Percentiles rank a stretch among this genome's conserved stretches.
These are phyloP conservation scores for Tachypleus tridentatus DNA, from an alignment of 1,140 invertebrate genomes.

Conservation along the genomic window DNA sequence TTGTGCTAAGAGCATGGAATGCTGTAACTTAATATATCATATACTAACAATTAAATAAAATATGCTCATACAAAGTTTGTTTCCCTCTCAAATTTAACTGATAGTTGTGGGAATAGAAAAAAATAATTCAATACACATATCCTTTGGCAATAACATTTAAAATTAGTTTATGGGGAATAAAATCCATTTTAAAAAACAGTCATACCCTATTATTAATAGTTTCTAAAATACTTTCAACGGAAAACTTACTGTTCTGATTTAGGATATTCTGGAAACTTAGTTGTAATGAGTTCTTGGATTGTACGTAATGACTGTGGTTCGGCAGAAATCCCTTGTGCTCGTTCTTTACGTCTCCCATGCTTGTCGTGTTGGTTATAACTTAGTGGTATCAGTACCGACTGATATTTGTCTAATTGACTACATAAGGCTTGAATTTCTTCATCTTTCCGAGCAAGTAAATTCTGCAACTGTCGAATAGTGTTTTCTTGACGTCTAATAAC, in stretches of 20 bases:
- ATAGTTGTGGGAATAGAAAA: no score
- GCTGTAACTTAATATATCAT: no score
- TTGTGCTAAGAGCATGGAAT: no score
- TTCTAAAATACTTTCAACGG: no score
- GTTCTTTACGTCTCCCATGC: constrained; percentile 28
- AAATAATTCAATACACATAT: no score
- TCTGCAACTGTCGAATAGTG: constrained; percentile 55
- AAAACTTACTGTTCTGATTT: constrained; percentile 66
- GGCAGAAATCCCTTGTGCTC: constrained; percentile 67
- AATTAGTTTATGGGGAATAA: no score
- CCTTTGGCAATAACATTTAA: no score
- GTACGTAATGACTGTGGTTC: constrained; percentile 70
- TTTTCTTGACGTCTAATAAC: constrained; percentile 50
- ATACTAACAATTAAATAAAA: no score
- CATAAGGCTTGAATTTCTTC: constrained; percentile 67
- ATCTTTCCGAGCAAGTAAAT: constrained; percentile 52
- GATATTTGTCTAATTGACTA: constrained; percentile 85
- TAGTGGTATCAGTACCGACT: constrained; percentile 48
- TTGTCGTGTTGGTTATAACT: constrained; percentile 32
- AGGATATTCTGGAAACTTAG: constrained; percentile 57
- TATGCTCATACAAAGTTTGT: no score
- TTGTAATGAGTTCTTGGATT: constrained; percentile 56
- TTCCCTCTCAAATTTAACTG: no score
- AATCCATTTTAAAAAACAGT: no score
- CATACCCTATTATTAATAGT: no score